Percentiles rank a stretch among this genome's conserved stretches.
These are phyloP conservation scores for Thamnaconus septentrionalis DNA, from an alignment of 2,113 vertebrate species.

Conservation along the genomic window DNA sequence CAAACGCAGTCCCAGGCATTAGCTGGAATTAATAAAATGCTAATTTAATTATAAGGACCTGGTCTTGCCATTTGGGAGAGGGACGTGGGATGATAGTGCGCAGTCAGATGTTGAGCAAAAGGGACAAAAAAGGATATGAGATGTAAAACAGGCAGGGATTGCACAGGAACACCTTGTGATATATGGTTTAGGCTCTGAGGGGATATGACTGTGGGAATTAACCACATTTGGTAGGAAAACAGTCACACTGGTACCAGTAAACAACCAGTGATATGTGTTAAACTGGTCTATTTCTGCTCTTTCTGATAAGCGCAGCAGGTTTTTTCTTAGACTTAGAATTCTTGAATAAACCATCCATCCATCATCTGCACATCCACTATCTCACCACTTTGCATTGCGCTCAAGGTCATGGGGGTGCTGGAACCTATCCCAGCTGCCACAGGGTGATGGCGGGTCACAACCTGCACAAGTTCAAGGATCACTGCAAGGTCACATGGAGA, in stretches of 20 bases:
- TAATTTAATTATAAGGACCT: conserved; percentile 53
- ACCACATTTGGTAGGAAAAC: background rate
- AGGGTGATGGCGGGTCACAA: background rate
- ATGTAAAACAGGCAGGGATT: conserved; percentile 23
- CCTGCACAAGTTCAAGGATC: background rate
- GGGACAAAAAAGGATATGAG: background rate
- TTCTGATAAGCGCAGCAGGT: too few species aligned
- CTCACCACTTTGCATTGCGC: too few species aligned
- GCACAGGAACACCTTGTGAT: conserved; percentile 18
- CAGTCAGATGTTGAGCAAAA: conserved; percentile 19
- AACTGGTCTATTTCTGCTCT: too few species aligned
- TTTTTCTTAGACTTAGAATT: too few species aligned
- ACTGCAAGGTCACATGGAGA: too few species aligned
- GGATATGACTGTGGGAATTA: background rate
- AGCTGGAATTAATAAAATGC: conserved; percentile 50
- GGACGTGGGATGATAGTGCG: conserved; percentile 1
- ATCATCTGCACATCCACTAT: too few species aligned
- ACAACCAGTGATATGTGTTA: too few species aligned
- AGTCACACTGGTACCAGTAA: too few species aligned
- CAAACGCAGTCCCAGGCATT: conserved; percentile 48
- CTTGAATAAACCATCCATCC: too few species aligned
- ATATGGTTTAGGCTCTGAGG: background rate
- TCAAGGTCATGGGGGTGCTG: too few species aligned
- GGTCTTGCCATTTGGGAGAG: conserved; percentile 2
- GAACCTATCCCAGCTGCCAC: too few species aligned